Conservation (phyloP, 2,113 vertebrate species). For the Gnathonemus longibarbis region DNA sequence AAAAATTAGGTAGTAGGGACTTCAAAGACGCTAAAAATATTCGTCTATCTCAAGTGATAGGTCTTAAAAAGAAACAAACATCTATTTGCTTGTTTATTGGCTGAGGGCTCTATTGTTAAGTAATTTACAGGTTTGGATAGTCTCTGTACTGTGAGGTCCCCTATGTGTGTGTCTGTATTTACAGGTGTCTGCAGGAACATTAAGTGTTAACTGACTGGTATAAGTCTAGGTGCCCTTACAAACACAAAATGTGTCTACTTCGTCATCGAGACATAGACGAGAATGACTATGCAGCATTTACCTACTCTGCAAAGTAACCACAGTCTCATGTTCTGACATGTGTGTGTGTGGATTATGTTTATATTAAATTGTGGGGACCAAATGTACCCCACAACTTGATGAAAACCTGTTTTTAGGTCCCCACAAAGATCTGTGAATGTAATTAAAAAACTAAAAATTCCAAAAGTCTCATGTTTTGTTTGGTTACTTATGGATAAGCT, state of each 20-base stretch:
- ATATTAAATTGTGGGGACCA: no score
- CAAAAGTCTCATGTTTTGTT: no score
- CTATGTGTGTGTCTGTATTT: not conserved
- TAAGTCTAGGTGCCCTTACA: not conserved
- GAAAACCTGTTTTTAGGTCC: no score
- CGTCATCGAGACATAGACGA: not conserved
- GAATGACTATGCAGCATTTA: not conserved
- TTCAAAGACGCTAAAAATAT: not conserved
- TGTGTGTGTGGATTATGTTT: not conserved
- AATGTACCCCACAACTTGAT: no score
- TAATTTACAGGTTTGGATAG: not conserved
- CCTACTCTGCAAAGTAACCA: not conserved
- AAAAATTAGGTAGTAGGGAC: not conserved
- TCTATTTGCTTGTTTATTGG: not conserved
- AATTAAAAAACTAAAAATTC: no score
- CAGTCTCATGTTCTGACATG: not conserved
- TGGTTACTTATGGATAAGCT: no score
- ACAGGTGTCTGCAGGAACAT: not conserved
- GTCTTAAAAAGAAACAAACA: not conserved
- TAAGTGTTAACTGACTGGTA: not conserved
- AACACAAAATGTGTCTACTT: not conserved
- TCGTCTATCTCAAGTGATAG: not conserved
- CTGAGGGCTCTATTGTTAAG: not conserved
- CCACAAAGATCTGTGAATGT: no score
- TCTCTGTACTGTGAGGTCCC: not conserved